Evolutionary conservation across 2,797 vertebrate species (phyloP), one percentile per base, ranked within the genome.

Genomic region (Scolopax rusticola): DNA sequence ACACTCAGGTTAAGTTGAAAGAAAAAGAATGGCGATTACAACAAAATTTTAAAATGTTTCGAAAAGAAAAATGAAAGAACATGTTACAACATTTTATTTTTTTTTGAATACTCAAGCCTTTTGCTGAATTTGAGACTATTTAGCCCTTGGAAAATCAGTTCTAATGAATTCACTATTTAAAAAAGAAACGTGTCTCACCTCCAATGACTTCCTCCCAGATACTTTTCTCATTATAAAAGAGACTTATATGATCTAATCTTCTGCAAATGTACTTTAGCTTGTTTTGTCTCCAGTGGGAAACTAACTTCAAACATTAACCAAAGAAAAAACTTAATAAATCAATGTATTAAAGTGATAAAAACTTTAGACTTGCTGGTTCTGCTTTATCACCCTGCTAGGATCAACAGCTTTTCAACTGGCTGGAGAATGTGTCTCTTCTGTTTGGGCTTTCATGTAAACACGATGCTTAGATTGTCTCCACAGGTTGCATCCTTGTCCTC

Each of bases 361-460:
- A 48, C 45, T 78, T 86, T 6, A 90, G 54, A 69, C 11, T 84
- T 81, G 24, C 33, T 71, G 36, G 12, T 71, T 87, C 70, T 78
- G 27, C 33, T 63, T 91, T 86, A 88, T 91, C 53, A 88, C 27
- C 40, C 7, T 73, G 11, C 28, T 56, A 28, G 45, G n/a, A 80
- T 67, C 54, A 92, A 51, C 13, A 81, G 24, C 51, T 90, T 87
- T 87, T 60, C 65, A 89, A 73, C 38, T 11, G 70, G 10, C 40
- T 73, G 41, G 15, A 84, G 41, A 77, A 68, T 63, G 48, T 64
- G 8, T 17, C 67, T 67, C 23, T 48, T 87, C 83, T 84, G 3
- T 89, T 85, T 87, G 78, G 84, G 68, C 24, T 79, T 9, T 56
- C 54, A 5, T 48, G 64, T 79, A 94, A 96, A 92, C 88, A 89